Conservation (phyloP, 2,797 vertebrate species). For the Etheostoma perlongum region DNA sequence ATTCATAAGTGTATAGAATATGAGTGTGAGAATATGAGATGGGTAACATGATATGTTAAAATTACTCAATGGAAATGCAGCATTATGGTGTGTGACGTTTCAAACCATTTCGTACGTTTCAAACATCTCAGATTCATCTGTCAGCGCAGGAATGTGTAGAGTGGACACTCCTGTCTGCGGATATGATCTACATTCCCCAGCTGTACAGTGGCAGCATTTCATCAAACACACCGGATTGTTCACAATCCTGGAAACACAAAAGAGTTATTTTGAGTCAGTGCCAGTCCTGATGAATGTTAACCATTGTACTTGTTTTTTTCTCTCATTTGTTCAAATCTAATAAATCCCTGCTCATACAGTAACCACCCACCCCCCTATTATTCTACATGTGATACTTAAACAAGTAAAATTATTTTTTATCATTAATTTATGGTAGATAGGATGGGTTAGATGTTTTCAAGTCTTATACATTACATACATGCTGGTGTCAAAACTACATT, state of each 20-base stretch:
- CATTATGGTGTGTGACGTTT: slow-evolving; percentile 4
- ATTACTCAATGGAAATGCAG: slow-evolving; percentile 3
- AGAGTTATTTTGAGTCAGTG: neutral
- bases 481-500: neutral
- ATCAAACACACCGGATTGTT: slow-evolving; percentile 14
- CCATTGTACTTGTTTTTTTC: neutral
- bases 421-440: no score
- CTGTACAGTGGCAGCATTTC: slow-evolving; percentile 45
- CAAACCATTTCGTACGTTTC: slow-evolving; percentile 34
- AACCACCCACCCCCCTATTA: no score
- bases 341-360: no score
- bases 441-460: neutral
- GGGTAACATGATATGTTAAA: neutral
- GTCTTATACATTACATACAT: neutral
- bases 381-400: neutral
- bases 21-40: neutral
- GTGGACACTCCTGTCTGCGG: slow-evolving; percentile 56
- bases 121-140: slow-evolving; percentile 41
- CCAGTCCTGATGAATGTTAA: neutral
- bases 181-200: slow-evolving; percentile 71
- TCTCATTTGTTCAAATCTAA: no score
- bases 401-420: no score
- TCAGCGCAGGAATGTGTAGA: slow-evolving; percentile 57
- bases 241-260: slow-evolving; percentile 16
- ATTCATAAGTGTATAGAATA: neutral